Evolutionary conservation across 2,888 invertebrate species (phyloP), one percentile per base, ranked within the genome.

Genomic region (Kryphioiulus occultus): DNA sequence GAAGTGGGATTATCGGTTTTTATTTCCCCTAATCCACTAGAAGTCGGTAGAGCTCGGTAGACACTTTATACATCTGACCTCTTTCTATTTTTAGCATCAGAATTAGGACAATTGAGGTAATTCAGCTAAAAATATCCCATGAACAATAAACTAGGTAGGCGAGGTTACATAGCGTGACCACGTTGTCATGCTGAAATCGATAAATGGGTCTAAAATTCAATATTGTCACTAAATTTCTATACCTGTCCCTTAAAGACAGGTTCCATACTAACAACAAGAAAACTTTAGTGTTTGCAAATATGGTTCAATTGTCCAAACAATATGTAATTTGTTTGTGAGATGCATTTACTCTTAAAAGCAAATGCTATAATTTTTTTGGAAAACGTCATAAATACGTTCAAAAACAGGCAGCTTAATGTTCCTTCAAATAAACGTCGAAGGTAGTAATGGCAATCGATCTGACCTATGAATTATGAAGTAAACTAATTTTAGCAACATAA

Each of bases 11-110:
- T 78, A 78, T 78, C 78, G 78, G 78, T 78, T 78, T 78, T 78
- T 78, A 78, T 78, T 78, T 78, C 30, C 78, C 78, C 15, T 78
- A 78, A 78, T 78, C 78, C 78, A 3, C 30, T 30, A 17, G 30
- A 3, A 12, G 26, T 30, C 78, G 78, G 15, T 30, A 15, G 26
- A 78, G 1, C 68, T 68, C 68, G 10, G 26, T 59, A 59, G 59
- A 26, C 30, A 15, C 30, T 30, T 78, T 78, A 78, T 78, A 12
- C 78, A 78, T 30, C 30, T 78, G 78, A 78, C 78, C 78, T 78
- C 78, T 78, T 78, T 78, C 78, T 78, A 78, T 78, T 78, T 78
- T 78, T 78, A 78, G 78, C 78, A 78, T 78, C 78, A 78, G 78
- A 78, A 30, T 78, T 30, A 78, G 78, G 78, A 26, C 78, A 78